Percentiles rank a stretch among this genome's conserved stretches.
Evolutionary conservation across 2,888 invertebrate species (phyloP).

Genomic region (Lasioglossum vierecki): DNA sequence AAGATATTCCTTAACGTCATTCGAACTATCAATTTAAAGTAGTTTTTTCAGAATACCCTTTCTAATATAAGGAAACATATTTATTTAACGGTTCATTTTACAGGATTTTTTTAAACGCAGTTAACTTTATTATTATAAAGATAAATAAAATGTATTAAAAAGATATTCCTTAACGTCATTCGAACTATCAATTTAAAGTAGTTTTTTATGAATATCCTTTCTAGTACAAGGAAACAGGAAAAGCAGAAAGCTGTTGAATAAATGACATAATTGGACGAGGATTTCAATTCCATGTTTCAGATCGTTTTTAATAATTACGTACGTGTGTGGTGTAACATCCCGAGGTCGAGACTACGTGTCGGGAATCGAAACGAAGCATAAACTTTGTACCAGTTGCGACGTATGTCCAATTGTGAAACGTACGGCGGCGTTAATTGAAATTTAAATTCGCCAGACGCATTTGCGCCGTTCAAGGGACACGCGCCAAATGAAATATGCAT

Average conservation of each 20-base stretch:
- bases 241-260: background rate
- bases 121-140: too few relatives aligned
- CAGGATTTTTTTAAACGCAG: too few relatives aligned
- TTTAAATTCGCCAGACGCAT: slow-evolving; percentile 45
- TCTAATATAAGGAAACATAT: background rate
- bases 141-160: too few relatives aligned
- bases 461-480: slow-evolving; percentile 20
- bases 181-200: background rate
- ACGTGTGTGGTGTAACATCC: background rate
- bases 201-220: background rate
- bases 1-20: background rate
- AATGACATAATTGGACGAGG: background rate
- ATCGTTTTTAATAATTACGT: slow-evolving; percentile 14
- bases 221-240: background rate
- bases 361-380: slow-evolving; percentile 37
- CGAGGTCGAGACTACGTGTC: slow-evolving; percentile 31
- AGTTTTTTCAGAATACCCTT: background rate
- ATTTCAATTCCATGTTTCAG: background rate
- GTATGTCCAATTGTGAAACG: slow-evolving; percentile 39
- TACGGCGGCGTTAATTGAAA: slow-evolving; percentile 55
- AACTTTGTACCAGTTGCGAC: slow-evolving; percentile 25
- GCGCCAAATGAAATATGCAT: slow-evolving; percentile 43
- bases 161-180: background rate
- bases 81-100: too few relatives aligned
- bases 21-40: background rate